Conservation (phyloP, 2,797 vertebrate genomes). For the Labeo calbasu region DNA sequence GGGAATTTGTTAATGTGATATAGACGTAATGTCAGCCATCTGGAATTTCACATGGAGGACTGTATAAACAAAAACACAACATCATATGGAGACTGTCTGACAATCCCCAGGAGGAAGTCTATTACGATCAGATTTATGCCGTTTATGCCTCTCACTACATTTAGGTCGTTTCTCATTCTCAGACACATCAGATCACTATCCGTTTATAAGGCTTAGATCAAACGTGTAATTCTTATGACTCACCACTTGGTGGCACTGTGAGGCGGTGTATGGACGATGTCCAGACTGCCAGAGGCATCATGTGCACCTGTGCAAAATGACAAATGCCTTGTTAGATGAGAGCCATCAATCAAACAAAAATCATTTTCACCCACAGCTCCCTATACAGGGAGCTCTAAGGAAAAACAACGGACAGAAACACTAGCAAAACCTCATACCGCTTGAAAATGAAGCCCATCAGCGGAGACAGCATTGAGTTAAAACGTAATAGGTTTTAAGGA, state of each 20-base stretch:
- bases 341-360: constrained; percentile 61
- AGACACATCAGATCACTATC: neutral
- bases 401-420: constrained; percentile 61
- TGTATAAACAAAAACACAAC: constrained; percentile 15
- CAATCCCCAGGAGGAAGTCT: neutral
- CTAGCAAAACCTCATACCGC: constrained; percentile 46
- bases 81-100: constrained; percentile 6
- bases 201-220: neutral
- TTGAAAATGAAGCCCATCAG: constrained; percentile 53
- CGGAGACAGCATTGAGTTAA: constrained; percentile 57
- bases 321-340: constrained; percentile 51
- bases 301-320: constrained; percentile 42
- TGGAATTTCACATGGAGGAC: constrained; percentile 18
- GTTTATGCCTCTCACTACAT: neutral
- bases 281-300: neutral
- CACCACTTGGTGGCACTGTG: constrained; percentile 68
- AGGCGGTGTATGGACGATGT: constrained; percentile 19
- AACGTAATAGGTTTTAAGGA: constrained; percentile 69
- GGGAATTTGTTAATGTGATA: constrained; percentile 16
- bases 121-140: neutral
- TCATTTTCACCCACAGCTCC: constrained; percentile 57
- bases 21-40: constrained; percentile 12
- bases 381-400: constrained; percentile 33
- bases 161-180: neutral
- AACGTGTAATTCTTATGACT: neutral